Percentiles rank a stretch among this genome's conserved stretches.
Conservation (phyloP, 2,113 vertebrate species). For the Illadopsis cleaveri region DNA sequence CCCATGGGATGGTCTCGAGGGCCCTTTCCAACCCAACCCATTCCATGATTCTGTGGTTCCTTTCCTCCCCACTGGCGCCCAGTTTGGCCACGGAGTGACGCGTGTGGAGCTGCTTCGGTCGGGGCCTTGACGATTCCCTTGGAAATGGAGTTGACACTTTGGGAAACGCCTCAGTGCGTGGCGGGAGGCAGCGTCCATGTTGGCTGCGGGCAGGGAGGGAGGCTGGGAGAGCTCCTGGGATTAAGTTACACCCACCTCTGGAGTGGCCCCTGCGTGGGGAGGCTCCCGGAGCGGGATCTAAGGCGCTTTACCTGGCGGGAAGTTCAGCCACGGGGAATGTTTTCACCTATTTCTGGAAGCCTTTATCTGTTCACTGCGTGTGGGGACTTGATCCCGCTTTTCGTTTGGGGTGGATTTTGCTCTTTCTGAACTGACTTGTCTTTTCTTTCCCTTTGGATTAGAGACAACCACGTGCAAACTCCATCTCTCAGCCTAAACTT, state of each 20-base stretch:
- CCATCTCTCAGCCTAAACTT: not conserved
- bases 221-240: not conserved
- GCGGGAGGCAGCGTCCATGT: not conserved
- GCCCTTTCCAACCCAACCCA: not conserved
- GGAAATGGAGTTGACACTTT: not conserved
- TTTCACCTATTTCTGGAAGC: not conserved
- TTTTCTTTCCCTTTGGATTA: not conserved
- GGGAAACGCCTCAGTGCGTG: not conserved
- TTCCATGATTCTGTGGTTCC: rapidly evolving
- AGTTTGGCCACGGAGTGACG: rapidly evolving
- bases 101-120: rapidly evolving
- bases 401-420: not conserved
- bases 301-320: not conserved
- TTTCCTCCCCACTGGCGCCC: not conserved
- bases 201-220: not conserved
- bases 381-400: not conserved
- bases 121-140: rapidly evolving
- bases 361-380: rapidly evolving
- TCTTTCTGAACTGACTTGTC: not conserved
- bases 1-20: not conserved
- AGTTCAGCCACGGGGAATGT: not conserved
- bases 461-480: not conserved
- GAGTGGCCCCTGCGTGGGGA: not conserved
- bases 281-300: not conserved
- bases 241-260: conserved; percentile 20